These are phyloP conservation scores for Plectropomus leopardus DNA, from an alignment of 2,113 vertebrate genomes.

Conservation along the genomic window DNA sequence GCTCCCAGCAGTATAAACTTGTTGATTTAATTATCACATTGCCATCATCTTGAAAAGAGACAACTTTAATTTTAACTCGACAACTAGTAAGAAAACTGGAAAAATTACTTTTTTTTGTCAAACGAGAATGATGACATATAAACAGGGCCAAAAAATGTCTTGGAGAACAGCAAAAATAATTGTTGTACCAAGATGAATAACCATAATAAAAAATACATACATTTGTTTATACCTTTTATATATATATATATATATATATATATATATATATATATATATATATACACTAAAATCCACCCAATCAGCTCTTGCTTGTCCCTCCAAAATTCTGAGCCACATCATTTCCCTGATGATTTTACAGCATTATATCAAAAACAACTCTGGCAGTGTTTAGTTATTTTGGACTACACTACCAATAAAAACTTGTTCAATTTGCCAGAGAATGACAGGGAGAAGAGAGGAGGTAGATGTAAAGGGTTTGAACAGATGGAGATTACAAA, in stretches of 20 bases:
- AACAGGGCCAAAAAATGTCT: too few species aligned
- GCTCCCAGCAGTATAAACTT: background rate
- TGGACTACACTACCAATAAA: conserved; percentile 2
- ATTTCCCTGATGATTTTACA: conserved; percentile 14
- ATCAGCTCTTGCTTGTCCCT: background rate
- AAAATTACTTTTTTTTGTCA: background rate
- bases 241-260: too few species aligned
- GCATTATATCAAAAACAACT: conserved; percentile 10
- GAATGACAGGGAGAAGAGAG: conserved; percentile 18
- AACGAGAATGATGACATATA: too few species aligned
- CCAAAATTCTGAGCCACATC: background rate
- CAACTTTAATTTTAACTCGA: background rate
- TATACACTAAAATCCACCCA: background rate
- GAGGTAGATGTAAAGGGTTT: conserved; percentile 27
- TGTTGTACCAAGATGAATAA: background rate
- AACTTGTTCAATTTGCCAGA: conserved; percentile 29
- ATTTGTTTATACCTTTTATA: background rate
- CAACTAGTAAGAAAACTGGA: background rate
- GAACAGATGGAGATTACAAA: conserved; percentile 55
- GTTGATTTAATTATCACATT: background rate
- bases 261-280: too few species aligned
- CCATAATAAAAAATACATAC: too few species aligned
- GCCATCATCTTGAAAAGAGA: background rate
- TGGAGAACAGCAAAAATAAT: too few species aligned
- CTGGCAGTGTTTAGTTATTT: conserved; percentile 20